Base-by-base conservation (phyloP, 2,888 invertebrate species). In the Ochropacha duplaris region DNA sequence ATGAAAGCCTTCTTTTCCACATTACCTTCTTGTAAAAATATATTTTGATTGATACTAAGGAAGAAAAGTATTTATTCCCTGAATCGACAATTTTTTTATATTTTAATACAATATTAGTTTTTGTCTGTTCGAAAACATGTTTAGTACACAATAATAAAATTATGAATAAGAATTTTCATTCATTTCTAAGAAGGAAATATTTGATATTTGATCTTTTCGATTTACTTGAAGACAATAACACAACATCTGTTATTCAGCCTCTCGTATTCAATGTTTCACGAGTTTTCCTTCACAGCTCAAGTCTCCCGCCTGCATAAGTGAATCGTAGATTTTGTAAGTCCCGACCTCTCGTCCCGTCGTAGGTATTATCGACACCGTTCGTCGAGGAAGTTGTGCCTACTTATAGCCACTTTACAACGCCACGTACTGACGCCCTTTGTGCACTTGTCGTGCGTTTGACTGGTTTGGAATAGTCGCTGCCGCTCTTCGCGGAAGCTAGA, bases 391-490 rank as follows among this genome's bases (percentile, higher is more conserved):
- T 75, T 79, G 75, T 74, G 72, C 72, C 76, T 83, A 74, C 79
- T 83, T 83, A 78, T 77, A 75, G 69, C 73, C 70, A 78, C 74
- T 81, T 81, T 81, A 85, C 78, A 86, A 83, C 81, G 74, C 79
- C 78, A 79, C 81, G 79, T 81, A 73, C 70, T 75, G 75, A 76
- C 75, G 77, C 78, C 83, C 81, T 85, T 84, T 87, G 80, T 87
- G 80, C 81, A 84, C 84, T 83, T 84, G 84, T 85, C 84, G 82
- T 84, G 83, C 76, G 78, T 84, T 82, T 84, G 81, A 83, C 84
- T 87, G 79, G 83, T 79, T 83, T 76, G 75, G 78, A 76, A 79
- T 80, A 79, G 74, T 67, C 62, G 71, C 76, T 75, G 77, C 74
- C 66, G 71, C 78, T 85, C 82, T 83, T 87, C 82, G 79, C 84